Percentiles rank a stretch among this genome's conserved stretches.
phyloP scores from a whole-genome alignment of 2,113 vertebrate genomes.

The Triplophysa siluroides region DNA sequence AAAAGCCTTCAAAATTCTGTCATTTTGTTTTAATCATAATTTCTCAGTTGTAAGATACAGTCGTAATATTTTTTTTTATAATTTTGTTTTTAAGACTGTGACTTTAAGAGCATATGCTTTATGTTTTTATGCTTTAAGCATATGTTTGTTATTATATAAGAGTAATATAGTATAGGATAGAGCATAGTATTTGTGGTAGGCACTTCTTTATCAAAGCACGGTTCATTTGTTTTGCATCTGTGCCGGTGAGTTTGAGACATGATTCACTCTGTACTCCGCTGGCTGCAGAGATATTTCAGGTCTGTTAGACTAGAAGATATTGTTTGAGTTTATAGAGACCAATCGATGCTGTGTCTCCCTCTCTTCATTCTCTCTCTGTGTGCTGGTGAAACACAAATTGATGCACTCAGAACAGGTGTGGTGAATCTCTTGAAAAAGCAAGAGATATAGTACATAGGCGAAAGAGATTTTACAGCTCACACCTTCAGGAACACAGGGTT shows the following conservation, averaged over 20 bases:
- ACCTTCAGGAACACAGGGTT: not conserved
- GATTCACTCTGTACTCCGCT: not conserved
- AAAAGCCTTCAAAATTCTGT: no score
- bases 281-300: constrained; percentile 28
- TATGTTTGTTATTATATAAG: no score
- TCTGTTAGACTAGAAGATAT: not conserved
- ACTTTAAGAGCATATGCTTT: no score
- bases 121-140: no score
- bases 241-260: not conserved
- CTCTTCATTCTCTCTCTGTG: constrained; percentile 21
- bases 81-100: no score
- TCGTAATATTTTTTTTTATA: no score
- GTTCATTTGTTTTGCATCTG: not conserved
- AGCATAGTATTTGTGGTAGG: no score
- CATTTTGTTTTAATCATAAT: no score
- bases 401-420: not conserved
- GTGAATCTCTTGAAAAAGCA: not conserved
- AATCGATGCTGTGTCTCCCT: not conserved
- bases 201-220: no score
- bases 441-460: no score
- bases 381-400: not conserved
- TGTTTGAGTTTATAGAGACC: not conserved
- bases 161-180: no score
- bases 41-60: no score
- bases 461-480: not conserved